Evolutionary conservation across 2,888 invertebrate species (phyloP), one percentile per base, ranked within the genome.

Genomic region (Halocaridina rubra): DNA sequence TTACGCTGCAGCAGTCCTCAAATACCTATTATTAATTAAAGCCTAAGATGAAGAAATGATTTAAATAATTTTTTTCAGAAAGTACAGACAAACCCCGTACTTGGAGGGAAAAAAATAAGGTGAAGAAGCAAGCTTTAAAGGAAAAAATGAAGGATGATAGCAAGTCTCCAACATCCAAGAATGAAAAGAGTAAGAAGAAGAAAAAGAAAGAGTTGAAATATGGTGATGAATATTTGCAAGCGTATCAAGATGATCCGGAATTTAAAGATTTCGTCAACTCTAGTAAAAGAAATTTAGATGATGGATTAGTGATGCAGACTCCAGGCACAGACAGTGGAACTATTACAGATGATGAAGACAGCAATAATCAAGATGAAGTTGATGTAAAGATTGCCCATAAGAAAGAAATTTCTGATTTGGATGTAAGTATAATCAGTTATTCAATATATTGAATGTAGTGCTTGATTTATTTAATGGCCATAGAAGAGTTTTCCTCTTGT

Each of bases 221-320:
- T 89, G 91, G 59, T 3, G 87, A 82, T 33, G 46, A 94, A 89
- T 92, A 95, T 78, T 90, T 96, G 10, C 93, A 93, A 90, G 94
- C 94, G 93, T 95, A 96, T 89, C 95, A 95, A 92, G 94, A 96
- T 91, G 97, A 98, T 92, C 96, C 97, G 30, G 92, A 96, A 74
- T 98, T 98, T 92, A 92, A 93, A 87, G 97, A 98, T 91, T 98
- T 97, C 90, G 92, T 98, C 90, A 94, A 96, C 91, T 94, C 94
- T n/a, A 97, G 97, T 91, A 93, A 94, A 71, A 93, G 93, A 86
- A 53, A 53, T 53, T n/a, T 59, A 27, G 46, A 22, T 8, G 46
- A 39, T 29, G 39, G 8, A 19, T 81, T 88, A 84, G 88, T 78
- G 88, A 88, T 39, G 88, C 89, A 22, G 89, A 89, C 24, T 27